These are phyloP conservation scores for Zaprionus kolodkinae DNA, from an alignment of 1,140 invertebrate species.

Conservation along the genomic window DNA sequence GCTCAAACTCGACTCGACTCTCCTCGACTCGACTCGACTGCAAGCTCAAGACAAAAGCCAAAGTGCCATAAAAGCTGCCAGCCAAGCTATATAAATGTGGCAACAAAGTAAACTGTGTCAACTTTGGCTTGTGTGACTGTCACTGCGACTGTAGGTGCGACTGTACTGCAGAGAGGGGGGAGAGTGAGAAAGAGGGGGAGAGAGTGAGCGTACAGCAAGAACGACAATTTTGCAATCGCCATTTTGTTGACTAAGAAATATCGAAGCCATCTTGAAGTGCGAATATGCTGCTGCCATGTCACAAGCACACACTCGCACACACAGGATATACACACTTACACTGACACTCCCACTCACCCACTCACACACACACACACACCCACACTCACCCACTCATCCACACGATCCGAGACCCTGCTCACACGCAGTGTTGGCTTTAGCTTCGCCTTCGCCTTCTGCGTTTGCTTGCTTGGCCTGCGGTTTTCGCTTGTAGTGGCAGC, in stretches of 20 bases:
- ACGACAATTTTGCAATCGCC: constrained; percentile 80
- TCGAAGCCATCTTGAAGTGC: constrained; percentile 81
- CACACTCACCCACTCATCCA: neutral
- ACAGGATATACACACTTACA: constrained; percentile 49
- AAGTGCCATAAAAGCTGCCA: constrained; percentile 80
- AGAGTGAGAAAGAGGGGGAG: neutral
- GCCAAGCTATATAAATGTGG: constrained; percentile 81
- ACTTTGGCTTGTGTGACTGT: constrained; percentile 46
- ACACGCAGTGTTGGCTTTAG: constrained; percentile 55
- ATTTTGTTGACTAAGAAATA: constrained; percentile 83
- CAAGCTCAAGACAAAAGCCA: constrained; percentile 75
- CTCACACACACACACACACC: constrained; percentile 1
- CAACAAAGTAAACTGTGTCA: constrained; percentile 82
- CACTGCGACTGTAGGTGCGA: constrained; percentile 10
- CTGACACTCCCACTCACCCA: constrained; percentile 10
- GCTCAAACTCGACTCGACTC: constrained; percentile 34
- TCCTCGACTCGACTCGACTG: constrained; percentile 42
- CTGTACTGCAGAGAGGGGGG: neutral
- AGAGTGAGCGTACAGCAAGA: constrained; percentile 27
- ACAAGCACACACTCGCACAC: constrained; percentile 45
- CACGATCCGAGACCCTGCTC: constrained; percentile 9
- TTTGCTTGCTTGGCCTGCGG: constrained; percentile 62
- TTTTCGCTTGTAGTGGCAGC: constrained; percentile 66
- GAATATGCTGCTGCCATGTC: constrained; percentile 72
- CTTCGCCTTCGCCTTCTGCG: constrained; percentile 39